Base-by-base conservation (phyloP, 1,140 invertebrate species). In the Ganaspis sp. region DNA sequence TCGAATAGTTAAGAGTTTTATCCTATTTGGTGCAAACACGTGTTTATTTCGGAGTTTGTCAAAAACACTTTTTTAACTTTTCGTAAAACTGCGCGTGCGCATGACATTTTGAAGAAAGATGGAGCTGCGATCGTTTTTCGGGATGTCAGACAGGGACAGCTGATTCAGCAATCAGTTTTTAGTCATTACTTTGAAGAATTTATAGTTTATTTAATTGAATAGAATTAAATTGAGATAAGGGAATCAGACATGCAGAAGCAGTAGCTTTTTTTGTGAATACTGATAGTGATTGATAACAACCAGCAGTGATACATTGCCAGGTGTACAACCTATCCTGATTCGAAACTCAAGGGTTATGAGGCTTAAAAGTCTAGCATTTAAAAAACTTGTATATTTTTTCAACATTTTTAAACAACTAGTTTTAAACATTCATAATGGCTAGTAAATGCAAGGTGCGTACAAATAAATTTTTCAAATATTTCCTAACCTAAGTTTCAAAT, bases 361-460 rank as follows among this genome's bases (percentile, higher is more conserved):
- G 86, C 82, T 81, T 73, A 81, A 81, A 75, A 80, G 76, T 79
- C 80, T 69, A 75, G 74, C 54, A 58, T 77, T 71, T 73, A 73
- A 45, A 75, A 69, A 83, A 81, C 29, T 74, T 73, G 40, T 42
- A 79, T 83, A 85, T 86, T 84, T 86, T 86, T 80, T 73, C 78
- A 74, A 23, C 75, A 45, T 79, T 85, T 82, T 81, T 79, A 64
- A 73, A 70, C n/a, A n/a, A n/a, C 69, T 76, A 77, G 58, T 75
- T 79, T 72, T 53, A 34, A 9, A 19, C 49, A 34, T 76, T 21
- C 74, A 84, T 38, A 49, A 88, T 88, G 87, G 85, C 86, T 78
- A 84, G 86, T 73, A 88, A 86, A 73, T 88, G 87, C 81, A 87
- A 87, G 83, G 87, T 88, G 81, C 19, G 85, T 82, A 72, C 6